These are phyloP conservation scores for Palythoa grandis DNA, from an alignment of 92 coral and sea anemone genomes.

Conservation along the genomic window DNA sequence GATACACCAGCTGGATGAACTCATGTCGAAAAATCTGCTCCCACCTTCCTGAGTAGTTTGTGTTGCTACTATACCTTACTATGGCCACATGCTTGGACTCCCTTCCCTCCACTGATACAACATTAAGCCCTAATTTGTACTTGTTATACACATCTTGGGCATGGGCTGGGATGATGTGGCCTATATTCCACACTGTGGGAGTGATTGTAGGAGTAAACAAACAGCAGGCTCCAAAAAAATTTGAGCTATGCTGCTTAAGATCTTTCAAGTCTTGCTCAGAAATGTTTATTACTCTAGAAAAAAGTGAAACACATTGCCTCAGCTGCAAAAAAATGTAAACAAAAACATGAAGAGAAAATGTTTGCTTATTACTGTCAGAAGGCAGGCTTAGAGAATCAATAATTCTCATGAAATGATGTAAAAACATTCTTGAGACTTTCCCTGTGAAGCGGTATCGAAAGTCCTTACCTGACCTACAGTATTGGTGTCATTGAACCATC, in stretches of 20 bases:
- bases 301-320: conserved; percentile 38
- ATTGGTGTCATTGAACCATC: conserved; percentile 66
- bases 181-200: conserved; percentile 41
- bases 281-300: conserved; percentile 9
- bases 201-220: conserved; percentile 3
- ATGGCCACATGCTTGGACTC: conserved; percentile 68
- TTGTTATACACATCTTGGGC: conserved; percentile 56
- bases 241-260: conserved; percentile 14
- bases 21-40: conserved; percentile 37
- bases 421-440: conserved; percentile 27
- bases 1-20: conserved; percentile 44
- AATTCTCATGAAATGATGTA: conserved; percentile 43
- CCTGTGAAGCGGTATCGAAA: conserved; percentile 45
- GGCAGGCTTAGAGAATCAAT: conserved; percentile 24
- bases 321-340: conserved; percentile 21
- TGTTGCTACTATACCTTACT: conserved; percentile 20
- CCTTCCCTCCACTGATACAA: conserved; percentile 68
- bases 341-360: conserved; percentile 25
- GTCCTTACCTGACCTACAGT: conserved; percentile 47
- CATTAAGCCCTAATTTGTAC: conserved; percentile 63
- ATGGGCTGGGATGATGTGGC: conserved; percentile 42
- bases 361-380: conserved; percentile 21
- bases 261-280: not conserved
- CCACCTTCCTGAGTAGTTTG: conserved; percentile 23
- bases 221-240: conserved; percentile 35